phyloP scores from a whole-genome alignment of 2,888 invertebrate species.

The Marronus borbonicus region DNA sequence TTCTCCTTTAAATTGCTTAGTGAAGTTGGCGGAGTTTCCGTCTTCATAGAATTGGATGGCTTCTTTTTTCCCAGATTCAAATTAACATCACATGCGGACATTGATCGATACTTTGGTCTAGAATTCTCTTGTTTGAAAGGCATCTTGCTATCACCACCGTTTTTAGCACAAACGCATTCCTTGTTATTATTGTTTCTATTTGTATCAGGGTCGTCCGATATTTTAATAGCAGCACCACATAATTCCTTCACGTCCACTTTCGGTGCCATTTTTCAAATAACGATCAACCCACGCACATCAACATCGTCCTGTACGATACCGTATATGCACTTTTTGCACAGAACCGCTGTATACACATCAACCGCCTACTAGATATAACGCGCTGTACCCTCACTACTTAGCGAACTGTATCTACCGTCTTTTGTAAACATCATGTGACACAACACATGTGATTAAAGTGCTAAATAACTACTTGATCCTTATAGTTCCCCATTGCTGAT shows the following conservation, averaged over 20 bases:
- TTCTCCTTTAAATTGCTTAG: slow-evolving; percentile 51
- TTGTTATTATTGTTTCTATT: neutral
- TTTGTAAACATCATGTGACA: slow-evolving; percentile 43
- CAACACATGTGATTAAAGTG: slow-evolving; percentile 27
- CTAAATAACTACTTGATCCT: slow-evolving; percentile 19
- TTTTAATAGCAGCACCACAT: slow-evolving; percentile 18
- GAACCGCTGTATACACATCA: slow-evolving; percentile 5
- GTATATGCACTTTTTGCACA: neutral
- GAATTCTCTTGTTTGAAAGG: slow-evolving; percentile 53
- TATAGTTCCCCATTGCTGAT: neutral
- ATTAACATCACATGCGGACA: slow-evolving; percentile 62
- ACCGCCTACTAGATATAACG: slow-evolving; percentile 25
- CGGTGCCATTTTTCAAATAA: slow-evolving; percentile 42
- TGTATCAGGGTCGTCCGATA: neutral
- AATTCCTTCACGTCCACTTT: slow-evolving; percentile 45
- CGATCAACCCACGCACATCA: neutral
- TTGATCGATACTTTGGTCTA: slow-evolving; percentile 60
- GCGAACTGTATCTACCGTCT: slow-evolving; percentile 24
- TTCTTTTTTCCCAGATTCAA: slow-evolving; percentile 29
- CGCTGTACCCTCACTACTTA: slow-evolving; percentile 8
- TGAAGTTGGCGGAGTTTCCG: slow-evolving; percentile 49
- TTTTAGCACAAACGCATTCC: slow-evolving; percentile 21
- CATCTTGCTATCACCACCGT: neutral
- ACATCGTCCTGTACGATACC: neutral
- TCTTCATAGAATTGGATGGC: slow-evolving; percentile 43